Percentiles rank a stretch among this genome's conserved stretches.
These are phyloP conservation scores for Tarsius wallacei DNA, from an alignment of 2,797 vertebrate genomes.

Conservation along the genomic window DNA sequence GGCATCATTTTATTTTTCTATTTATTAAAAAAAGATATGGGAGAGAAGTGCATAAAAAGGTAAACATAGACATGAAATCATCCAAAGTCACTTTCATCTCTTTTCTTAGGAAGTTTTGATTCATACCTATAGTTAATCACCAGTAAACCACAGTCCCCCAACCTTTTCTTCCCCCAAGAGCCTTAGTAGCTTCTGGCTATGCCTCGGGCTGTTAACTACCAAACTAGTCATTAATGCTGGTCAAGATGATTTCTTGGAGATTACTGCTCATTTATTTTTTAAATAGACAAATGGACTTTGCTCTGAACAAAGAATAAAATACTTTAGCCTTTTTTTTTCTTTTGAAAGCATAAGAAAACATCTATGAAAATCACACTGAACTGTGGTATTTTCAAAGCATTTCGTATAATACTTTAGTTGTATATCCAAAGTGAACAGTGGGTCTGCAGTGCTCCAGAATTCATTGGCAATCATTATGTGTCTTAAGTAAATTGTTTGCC, in stretches of 20 bases:
- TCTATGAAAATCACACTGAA: not conserved
- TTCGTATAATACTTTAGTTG: not conserved
- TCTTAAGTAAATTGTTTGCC: slow-evolving; percentile 40
- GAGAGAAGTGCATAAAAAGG: not conserved
- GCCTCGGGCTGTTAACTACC: slow-evolving; percentile 72
- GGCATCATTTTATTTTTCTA: slow-evolving; percentile 39
- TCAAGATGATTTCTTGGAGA: slow-evolving; percentile 81
- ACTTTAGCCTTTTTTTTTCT: not conserved
- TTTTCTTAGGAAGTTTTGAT: slow-evolving; percentile 61
- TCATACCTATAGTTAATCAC: slow-evolving; percentile 69
- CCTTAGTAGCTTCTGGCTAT: slow-evolving; percentile 64
- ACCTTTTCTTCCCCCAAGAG: not conserved
- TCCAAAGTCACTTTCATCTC: slow-evolving; percentile 49
- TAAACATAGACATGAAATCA: not conserved
- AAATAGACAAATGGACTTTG: not conserved
- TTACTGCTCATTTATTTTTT: slow-evolving; percentile 61
- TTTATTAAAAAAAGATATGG: slow-evolving; percentile 52
- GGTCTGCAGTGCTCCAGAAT: not conserved
- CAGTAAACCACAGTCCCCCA: slow-evolving; percentile 58
- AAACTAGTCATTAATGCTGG: slow-evolving; percentile 70
- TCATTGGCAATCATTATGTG: not conserved
- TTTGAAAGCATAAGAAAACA: not conserved
- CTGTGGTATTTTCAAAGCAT: not conserved
- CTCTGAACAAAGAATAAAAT: slow-evolving; percentile 45
- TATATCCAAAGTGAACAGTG: not conserved